Evolutionary conservation across 2,888 invertebrate species (phyloP), one percentile per base, ranked within the genome.

Genomic region (Rotaria macrura): DNA sequence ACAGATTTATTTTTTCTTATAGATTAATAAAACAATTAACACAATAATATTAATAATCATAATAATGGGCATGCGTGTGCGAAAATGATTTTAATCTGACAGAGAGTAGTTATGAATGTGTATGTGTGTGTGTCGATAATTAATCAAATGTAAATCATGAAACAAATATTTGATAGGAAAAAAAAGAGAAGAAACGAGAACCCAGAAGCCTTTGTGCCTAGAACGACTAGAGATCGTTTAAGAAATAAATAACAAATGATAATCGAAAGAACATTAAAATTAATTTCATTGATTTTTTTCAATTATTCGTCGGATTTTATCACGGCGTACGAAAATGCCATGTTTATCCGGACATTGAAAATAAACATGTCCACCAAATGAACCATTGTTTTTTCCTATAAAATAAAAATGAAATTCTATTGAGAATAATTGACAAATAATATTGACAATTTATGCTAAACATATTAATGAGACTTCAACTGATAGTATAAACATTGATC

Each of bases 281-380:
- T 20, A 52, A 65, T 65, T 65, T 1, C 4, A 65, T 17, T 34
- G 5, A 34, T 65, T 29, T 65, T 55, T 55, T 34, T 55, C 10
- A 10, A 10, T 10, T 2, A 55, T 55, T 12, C 65, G 83, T 34
- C 38, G 12, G 43, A 86, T 29, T 84, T 86, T 86, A 43, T 86
- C 86, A 20, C 49, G 52, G n/a, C 86, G 93, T 72, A 93, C 93
- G 90, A 94, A 93, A 88, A 94, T 92, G 25, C 94, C 94, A 89
- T 93, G 92, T 83, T 91, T 91, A 12, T 92, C 91, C 40, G 91
- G 90, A 89, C 94, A 94, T 23, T 90, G 90, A 90, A 94, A 94
- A 89, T 94, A 94, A 29, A 92, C 91, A 79, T 93, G 91, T 23
- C 93, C 93, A 87, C 92, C 91, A 23, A 93, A 92, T 74, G 91